These are phyloP conservation scores for Podarcis siculus DNA, from an alignment of 2,797 vertebrate genomes.

Conservation along the genomic window DNA sequence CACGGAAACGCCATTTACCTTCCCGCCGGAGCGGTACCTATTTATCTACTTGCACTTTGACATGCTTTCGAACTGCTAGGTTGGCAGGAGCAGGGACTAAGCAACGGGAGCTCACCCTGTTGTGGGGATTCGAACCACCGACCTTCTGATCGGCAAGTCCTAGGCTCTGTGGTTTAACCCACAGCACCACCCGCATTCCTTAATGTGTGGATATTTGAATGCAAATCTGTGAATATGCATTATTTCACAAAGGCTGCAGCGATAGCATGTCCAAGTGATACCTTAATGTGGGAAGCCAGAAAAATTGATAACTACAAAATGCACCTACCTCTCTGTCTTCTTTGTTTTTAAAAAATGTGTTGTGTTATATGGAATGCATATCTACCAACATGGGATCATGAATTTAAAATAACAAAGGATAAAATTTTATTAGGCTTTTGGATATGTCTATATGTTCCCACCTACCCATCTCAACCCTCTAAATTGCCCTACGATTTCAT, in stretches of 20 bases:
- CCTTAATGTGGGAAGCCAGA: neutral
- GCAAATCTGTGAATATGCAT: neutral
- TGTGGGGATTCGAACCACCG: no score
- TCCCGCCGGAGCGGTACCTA: no score
- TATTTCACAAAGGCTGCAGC: neutral
- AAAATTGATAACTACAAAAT: neutral
- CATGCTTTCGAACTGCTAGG: no score
- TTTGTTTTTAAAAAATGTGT: no score
- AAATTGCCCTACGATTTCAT: neutral
- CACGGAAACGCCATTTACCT: no score
- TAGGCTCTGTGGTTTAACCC: no score
- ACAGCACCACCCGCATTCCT: no score
- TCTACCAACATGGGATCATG: neutral
- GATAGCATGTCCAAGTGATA: neutral
- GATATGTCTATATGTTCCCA: neutral
- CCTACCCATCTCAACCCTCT: neutral
- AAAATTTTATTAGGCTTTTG: neutral
- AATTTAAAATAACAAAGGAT: neutral
- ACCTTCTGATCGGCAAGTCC: no score
- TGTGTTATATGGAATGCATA: neutral
- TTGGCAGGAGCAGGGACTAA: no score
- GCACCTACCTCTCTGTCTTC: no score
- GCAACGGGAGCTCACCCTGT: no score
- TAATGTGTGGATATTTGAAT: neutral
- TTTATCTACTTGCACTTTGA: no score